Evolutionary conservation across 2,888 invertebrate genomes (phyloP), one percentile per base, ranked within the genome.

Genomic region (Muscina levida): DNA sequence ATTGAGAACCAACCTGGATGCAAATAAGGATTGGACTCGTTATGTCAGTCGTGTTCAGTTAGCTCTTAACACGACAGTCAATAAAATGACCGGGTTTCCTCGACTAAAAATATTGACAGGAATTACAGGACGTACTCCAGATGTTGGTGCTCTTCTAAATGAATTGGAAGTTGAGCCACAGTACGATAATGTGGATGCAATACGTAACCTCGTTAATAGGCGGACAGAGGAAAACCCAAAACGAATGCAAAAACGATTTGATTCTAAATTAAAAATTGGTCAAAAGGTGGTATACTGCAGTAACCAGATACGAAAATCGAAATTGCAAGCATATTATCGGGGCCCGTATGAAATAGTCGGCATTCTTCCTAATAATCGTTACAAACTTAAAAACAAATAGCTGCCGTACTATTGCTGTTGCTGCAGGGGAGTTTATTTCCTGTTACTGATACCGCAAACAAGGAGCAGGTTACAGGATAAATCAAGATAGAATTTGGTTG

Each of bases 1-100:
- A 37, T n/a, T 77, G 39, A 31, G 72, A 78, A 80, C 77, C 11
- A 75, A 82, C 46, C 42, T 78, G 37, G 76, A 72, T 17, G n/a
- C n/a, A n/a, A n/a, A n/a, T n/a, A 66, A 57, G 26, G 78, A 78
- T 62, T 80, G 78, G 78, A 72, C 44, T 44, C 44, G 44, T 13
- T 44, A n/a, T 44, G 44, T 44, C 44, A 44, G 44, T 44, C 44
- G 44, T 44, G 44, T 44, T 8, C 44, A 44, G n/a, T 44, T 44
- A 44, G 44, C 44, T 44, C 44, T 44, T 2, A 44, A 44, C n/a
- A 44, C 44, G 6, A 44, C 44, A 44, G n/a, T 44, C n/a, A 44
- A 44, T 44, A 44, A 44, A 11, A 44, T 13, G 44, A 44, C 44
- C 13, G 44, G 44, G 11, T 44, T 44, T 44, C 11, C 44, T n/a